Percentiles rank a stretch among this genome's conserved stretches.
Conservation (phyloP, 1,140 invertebrate species). For the Scaptomyza hsui region DNA sequence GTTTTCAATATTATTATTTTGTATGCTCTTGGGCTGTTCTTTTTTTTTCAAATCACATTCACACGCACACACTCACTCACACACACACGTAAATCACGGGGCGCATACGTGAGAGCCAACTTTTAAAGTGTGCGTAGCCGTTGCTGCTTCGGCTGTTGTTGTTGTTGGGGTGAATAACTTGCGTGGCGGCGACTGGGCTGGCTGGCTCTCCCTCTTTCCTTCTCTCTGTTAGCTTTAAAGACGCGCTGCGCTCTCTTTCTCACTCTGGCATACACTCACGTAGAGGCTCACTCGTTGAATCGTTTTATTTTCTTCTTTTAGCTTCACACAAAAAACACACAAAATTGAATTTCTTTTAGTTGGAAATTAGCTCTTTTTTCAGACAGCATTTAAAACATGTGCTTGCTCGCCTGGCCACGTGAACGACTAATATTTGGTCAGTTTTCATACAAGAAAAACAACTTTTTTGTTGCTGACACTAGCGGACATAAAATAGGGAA, state of each 20-base stretch:
- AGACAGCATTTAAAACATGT: conserved; percentile 52
- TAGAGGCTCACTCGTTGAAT: conserved; percentile 22
- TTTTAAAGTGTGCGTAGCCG: conserved; percentile 42
- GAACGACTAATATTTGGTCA: conserved; percentile 43
- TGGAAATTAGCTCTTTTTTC: conserved; percentile 55
- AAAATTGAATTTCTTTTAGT: conserved; percentile 69
- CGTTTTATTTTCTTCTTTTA: conserved; percentile 59
- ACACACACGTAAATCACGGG: conserved; percentile 62
- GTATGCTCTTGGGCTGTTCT: conserved; percentile 52
- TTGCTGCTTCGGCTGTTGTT: conserved; percentile 43
- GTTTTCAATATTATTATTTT: conserved; percentile 81
- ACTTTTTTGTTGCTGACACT: conserved; percentile 33
- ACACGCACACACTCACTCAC: conserved; percentile 36
- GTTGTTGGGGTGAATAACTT: conserved; percentile 81
- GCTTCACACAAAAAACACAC: conserved; percentile 50
- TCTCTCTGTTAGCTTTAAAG: conserved; percentile 44
- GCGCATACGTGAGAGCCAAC: conserved; percentile 60
- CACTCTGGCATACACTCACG: conserved; percentile 32
- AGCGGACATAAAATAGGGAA: conserved; percentile 27
- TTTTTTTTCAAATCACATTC: conserved; percentile 55
- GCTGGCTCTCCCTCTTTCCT: conserved; percentile 58
- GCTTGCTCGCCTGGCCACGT: conserved; percentile 44
- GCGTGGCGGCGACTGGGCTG: conserved; percentile 71
- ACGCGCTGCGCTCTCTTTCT: conserved; percentile 31
- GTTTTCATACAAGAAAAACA: conserved; percentile 48